Conservation (phyloP, 2,113 vertebrate species). For the Glaucomys volans region DNA sequence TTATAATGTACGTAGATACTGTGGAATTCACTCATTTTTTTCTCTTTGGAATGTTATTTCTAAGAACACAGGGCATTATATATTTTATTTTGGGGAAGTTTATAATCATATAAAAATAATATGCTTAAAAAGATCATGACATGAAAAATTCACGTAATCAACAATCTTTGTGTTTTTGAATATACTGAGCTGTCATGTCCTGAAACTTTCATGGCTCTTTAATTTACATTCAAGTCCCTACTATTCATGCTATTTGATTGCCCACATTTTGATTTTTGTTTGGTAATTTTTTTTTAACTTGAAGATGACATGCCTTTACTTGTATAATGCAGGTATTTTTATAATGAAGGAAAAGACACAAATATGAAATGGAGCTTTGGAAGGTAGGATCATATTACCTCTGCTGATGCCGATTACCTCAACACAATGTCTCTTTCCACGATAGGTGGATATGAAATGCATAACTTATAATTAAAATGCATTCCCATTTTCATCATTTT, state of each 20-base stretch:
- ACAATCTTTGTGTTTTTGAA: not conserved
- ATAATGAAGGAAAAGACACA: slow-evolving; percentile 21
- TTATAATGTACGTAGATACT: not conserved
- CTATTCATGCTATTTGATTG: not conserved
- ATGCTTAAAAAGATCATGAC: not conserved
- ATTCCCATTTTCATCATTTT: not conserved
- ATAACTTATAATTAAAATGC: not conserved
- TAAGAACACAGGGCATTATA: not conserved
- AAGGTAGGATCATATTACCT: not conserved
- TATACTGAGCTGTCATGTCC: not conserved
- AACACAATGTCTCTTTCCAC: not conserved
- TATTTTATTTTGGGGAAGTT: slow-evolving; percentile 1
- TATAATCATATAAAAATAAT: slow-evolving; percentile 25
- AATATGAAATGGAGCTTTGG: not conserved
- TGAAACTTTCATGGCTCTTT: not conserved
- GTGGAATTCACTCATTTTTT: not conserved
- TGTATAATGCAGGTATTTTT: not conserved
- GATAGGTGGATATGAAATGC: not conserved
- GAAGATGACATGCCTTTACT: not conserved
- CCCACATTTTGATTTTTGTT: slow-evolving; percentile 13
- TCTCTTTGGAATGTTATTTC: not conserved
- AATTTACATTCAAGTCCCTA: not conserved
- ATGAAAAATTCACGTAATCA: not conserved
- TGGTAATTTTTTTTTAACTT: not conserved
- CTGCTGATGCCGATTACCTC: not conserved